These are phyloP conservation scores for Ctenoplectra terminalis DNA, from an alignment of 1,140 invertebrate genomes.

Conservation along the genomic window DNA sequence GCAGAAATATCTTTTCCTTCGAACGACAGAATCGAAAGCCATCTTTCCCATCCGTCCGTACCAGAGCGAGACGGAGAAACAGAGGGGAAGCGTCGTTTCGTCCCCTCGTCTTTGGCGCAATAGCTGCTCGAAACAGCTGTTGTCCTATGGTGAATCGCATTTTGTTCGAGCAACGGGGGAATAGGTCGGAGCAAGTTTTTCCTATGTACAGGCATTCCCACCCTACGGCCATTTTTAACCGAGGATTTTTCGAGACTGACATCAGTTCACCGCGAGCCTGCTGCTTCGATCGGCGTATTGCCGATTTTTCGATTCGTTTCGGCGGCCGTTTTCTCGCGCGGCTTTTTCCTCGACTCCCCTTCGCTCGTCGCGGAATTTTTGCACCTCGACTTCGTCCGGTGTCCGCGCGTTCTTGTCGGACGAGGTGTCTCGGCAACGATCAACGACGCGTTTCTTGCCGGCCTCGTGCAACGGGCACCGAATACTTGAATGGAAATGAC, in stretches of 20 bases:
- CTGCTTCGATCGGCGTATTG: conserved; percentile 31
- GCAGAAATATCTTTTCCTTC: conserved; percentile 24
- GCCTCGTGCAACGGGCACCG: not conserved
- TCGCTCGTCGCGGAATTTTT: not conserved
- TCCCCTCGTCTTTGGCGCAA: conserved; percentile 56
- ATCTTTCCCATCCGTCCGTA: not conserved
- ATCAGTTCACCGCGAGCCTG: conserved; percentile 68
- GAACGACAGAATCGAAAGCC: conserved; percentile 22
- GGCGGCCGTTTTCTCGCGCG: not conserved
- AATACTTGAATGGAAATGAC: conserved; percentile 22
- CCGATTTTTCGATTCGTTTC: conserved; percentile 13
- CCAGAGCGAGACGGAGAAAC: conserved; percentile 8
- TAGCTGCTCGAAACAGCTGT: conserved; percentile 71
- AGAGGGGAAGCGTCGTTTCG: conserved; percentile 57
- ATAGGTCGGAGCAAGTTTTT: conserved; percentile 62
- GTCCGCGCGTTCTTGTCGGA: not conserved
- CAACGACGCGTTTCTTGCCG: not conserved
- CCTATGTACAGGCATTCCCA: conserved; percentile 52
- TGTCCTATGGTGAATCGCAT: conserved; percentile 62
- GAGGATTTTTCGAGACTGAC: conserved; percentile 39
- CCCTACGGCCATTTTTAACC: conserved; percentile 48
- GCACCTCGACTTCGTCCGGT: not conserved
- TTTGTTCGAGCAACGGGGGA: conserved; percentile 57
- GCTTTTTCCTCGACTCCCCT: not conserved
- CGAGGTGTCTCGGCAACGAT: conserved; percentile 3